Conservation (phyloP, 2,113 vertebrate genomes). For the Nesogale talazaci region DNA sequence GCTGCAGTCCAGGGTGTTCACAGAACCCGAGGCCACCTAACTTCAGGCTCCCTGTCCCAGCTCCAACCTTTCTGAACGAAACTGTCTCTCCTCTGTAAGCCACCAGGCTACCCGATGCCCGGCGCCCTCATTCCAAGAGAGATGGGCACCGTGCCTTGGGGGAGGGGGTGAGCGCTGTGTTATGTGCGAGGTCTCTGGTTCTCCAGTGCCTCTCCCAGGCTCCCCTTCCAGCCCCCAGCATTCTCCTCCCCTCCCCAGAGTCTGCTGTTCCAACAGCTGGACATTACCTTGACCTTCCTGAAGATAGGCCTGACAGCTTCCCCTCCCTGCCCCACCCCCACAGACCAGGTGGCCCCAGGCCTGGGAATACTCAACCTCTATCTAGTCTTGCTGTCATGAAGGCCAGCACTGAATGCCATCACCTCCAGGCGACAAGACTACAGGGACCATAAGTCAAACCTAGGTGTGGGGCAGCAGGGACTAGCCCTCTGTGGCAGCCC, state of each 20-base stretch:
- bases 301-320: conserved; percentile 14
- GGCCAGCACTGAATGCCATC: neutral
- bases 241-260: neutral
- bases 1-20: neutral
- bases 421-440: neutral
- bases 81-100: neutral
- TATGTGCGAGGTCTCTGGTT: conserved; percentile 28
- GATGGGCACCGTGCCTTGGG: neutral
- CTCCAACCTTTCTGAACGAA: neutral
- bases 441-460: neutral
- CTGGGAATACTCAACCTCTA: neutral
- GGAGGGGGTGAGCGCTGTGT: neutral
- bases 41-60: too few species aligned
- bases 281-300: conserved; percentile 34
- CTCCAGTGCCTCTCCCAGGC: neutral
- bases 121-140: neutral
- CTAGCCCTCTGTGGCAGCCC: neutral
- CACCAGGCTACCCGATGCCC: neutral
- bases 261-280: neutral
- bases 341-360: neutral
- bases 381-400: neutral
- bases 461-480: neutral
- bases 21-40: neutral
- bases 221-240: neutral
- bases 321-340: neutral